These are phyloP conservation scores for Philereme vetulata DNA, from an alignment of 2,888 invertebrate species.

Conservation along the genomic window DNA sequence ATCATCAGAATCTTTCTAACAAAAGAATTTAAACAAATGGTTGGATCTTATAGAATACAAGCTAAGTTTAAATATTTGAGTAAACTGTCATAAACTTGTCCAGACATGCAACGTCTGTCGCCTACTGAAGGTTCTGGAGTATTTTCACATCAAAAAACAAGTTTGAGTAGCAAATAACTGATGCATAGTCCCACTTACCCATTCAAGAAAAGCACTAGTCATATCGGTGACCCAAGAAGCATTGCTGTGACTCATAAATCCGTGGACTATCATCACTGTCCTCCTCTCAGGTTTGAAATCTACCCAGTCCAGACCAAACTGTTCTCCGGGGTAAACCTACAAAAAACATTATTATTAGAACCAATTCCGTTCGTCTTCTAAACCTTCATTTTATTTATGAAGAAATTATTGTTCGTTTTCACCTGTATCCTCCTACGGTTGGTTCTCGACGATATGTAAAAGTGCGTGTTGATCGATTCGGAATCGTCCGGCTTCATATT, in stretches of 20 bases:
- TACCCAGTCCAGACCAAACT: conserved; percentile 83
- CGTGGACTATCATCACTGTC: conserved; percentile 86
- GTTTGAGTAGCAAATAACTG: too few relatives aligned
- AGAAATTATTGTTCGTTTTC: conserved; percentile 9
- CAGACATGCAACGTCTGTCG: too few relatives aligned
- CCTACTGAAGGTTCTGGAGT: too few relatives aligned
- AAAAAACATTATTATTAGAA: conserved; percentile 16
- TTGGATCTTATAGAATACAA: too few relatives aligned
- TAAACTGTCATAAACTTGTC: too few relatives aligned
- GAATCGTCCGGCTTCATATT: conserved; percentile 71
- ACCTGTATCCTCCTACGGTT: conserved; percentile 71
- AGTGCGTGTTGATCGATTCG: conserved; percentile 73
- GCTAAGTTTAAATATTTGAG: too few relatives aligned
- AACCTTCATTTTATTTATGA: too few relatives aligned
- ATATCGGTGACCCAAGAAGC: conserved; percentile 84
- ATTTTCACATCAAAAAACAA: too few relatives aligned
- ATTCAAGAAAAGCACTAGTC: conserved; percentile 81
- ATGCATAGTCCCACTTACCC: conserved; percentile 62
- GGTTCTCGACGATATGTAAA: conserved; percentile 74
- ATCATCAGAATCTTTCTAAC: background rate
- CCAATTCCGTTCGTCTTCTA: too few relatives aligned
- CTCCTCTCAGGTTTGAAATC: conserved; percentile 79
- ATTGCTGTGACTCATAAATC: conserved; percentile 85
- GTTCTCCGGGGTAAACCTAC: conserved; percentile 68
- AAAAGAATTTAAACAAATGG: too few relatives aligned